phyloP scores from a whole-genome alignment of 2,888 invertebrate species.

The Leptinotarsa haldemani region DNA sequence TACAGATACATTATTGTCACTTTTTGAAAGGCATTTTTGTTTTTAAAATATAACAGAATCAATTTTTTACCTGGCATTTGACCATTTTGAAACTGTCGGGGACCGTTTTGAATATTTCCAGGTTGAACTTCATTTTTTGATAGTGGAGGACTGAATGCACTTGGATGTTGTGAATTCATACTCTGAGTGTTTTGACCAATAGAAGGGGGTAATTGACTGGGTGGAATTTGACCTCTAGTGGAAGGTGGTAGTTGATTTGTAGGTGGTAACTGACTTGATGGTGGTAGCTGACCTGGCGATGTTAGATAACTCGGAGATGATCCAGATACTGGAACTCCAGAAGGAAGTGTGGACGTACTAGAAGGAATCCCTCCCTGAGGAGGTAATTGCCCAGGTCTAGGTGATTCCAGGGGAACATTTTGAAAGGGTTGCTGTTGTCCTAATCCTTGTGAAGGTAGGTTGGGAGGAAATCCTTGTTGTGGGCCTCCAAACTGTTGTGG shows the following conservation, averaged over 20 bases:
- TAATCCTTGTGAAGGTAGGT: slow-evolving; percentile 32
- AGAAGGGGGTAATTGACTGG: slow-evolving; percentile 32
- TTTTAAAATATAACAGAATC: background rate
- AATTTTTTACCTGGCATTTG: slow-evolving; percentile 34
- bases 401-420: slow-evolving; percentile 42
- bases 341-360: slow-evolving; percentile 29
- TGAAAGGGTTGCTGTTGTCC: slow-evolving; percentile 36
- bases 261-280: slow-evolving; percentile 51
- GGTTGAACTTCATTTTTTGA: slow-evolving; percentile 31
- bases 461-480: slow-evolving; percentile 49
- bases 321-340: slow-evolving; percentile 30
- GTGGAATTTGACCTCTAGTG: slow-evolving; percentile 47
- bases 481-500: slow-evolving; percentile 55
- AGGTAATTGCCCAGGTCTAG: slow-evolving; percentile 41
- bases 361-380: slow-evolving; percentile 28
- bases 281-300: slow-evolving; percentile 39
- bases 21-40: too few species aligned
- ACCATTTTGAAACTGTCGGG: slow-evolving; percentile 46
- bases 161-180: slow-evolving; percentile 32
- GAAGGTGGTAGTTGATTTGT: slow-evolving; percentile 38
- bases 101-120: slow-evolving; percentile 41
- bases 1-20: too few species aligned
- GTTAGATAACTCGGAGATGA: slow-evolving; percentile 27
- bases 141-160: slow-evolving; percentile 26
- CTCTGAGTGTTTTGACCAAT: slow-evolving; percentile 48